These are phyloP conservation scores for Cyphomyrus plagiostoma DNA, from an alignment of 2,113 vertebrate species.

Conservation along the genomic window DNA sequence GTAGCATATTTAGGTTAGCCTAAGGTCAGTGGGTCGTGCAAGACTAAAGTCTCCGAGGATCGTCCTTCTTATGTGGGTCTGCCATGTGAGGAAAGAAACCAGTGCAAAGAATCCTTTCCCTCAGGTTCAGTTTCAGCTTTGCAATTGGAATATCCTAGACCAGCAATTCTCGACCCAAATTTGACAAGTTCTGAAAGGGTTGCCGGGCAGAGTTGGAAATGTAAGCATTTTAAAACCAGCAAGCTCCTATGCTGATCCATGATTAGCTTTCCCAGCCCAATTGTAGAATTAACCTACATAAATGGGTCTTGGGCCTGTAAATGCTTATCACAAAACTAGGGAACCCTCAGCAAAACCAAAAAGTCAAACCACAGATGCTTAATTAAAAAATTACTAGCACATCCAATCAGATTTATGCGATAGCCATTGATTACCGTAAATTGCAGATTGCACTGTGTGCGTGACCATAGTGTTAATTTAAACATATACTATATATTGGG, in stretches of 20 bases:
- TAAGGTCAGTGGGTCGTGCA: background rate
- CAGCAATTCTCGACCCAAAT: background rate
- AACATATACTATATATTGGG: background rate
- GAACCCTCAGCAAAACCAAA: background rate
- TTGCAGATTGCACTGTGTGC: background rate
- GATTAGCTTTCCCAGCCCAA: too few relatives aligned
- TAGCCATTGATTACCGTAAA: too few relatives aligned
- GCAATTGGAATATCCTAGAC: background rate
- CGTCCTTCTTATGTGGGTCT: background rate
- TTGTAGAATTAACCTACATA: too few relatives aligned
- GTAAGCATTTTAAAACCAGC: too few relatives aligned
- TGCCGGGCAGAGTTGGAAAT: too few relatives aligned
- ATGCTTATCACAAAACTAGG: background rate
- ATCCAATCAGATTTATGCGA: too few relatives aligned
- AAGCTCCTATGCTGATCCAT: too few relatives aligned
- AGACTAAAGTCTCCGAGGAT: background rate
- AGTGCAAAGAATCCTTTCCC: background rate
- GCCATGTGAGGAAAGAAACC: background rate
- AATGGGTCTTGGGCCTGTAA: background rate
- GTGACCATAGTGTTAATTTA: background rate
- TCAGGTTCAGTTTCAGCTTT: background rate
- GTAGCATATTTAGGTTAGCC: background rate
- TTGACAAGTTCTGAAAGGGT: background rate
- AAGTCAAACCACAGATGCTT: background rate
- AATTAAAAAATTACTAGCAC: too few relatives aligned